These are phyloP conservation scores for Oreortyx pictus DNA, from an alignment of 2,797 vertebrate species.

Conservation along the genomic window DNA sequence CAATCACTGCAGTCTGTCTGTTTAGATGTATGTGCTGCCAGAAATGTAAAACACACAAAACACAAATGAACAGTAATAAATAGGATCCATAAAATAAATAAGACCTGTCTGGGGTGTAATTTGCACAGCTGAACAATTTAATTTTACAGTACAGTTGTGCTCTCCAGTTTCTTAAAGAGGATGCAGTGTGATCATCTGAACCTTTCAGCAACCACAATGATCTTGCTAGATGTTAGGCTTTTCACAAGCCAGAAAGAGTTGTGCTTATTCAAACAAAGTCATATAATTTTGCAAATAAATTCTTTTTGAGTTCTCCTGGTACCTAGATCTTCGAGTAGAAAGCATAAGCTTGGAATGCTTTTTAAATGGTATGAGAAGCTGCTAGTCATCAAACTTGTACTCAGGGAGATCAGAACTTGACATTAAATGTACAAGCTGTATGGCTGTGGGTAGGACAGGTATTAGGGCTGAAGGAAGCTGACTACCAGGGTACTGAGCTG, in stretches of 20 bases:
- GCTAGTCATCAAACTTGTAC: background rate
- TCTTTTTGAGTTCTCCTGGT: background rate
- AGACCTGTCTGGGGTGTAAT: slow-evolving; percentile 65
- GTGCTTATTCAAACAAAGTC: background rate
- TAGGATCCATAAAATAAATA: slow-evolving; percentile 73
- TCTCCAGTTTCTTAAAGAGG: slow-evolving; percentile 36
- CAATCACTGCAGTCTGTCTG: slow-evolving; percentile 26
- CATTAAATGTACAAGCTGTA: background rate
- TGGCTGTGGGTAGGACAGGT: background rate
- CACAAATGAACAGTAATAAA: slow-evolving; percentile 71
- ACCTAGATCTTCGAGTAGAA: background rate
- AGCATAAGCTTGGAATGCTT: background rate
- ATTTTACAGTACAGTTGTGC: slow-evolving; percentile 49
- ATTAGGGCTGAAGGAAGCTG: background rate
- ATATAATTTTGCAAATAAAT: slow-evolving; percentile 1
- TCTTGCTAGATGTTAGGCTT: background rate
- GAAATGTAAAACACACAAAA: slow-evolving; percentile 61
- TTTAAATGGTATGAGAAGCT: background rate
- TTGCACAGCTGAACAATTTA: slow-evolving; percentile 61
- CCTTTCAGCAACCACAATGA: background rate
- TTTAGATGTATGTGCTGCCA: slow-evolving; percentile 56
- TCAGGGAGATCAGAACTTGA: background rate
- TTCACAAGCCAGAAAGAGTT: background rate
- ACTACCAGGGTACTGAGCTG: background rate
- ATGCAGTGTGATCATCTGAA: slow-evolving; percentile 10